Conservation (phyloP, 1,140 invertebrate species). For the Drosophila quadrilineata region DNA sequence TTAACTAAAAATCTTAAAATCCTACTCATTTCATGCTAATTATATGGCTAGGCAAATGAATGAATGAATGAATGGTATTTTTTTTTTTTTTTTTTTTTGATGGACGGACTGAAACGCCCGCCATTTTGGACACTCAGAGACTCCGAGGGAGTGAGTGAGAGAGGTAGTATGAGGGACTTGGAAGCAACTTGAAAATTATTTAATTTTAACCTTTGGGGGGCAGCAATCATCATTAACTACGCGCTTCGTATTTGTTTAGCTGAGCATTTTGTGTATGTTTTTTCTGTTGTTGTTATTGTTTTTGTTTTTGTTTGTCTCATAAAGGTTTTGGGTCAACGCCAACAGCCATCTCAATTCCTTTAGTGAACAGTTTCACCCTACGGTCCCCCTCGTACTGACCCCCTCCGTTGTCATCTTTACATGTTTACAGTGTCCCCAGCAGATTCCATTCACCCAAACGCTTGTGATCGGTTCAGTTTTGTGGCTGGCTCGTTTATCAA, state of each 20-base stretch:
- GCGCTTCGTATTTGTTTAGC: conserved; percentile 56
- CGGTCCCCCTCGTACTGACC: background rate
- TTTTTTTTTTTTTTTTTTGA: conserved; percentile 8
- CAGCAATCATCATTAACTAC: conserved; percentile 78
- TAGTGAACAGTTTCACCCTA: conserved; percentile 49
- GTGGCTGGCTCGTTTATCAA: conserved; percentile 56
- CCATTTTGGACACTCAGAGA: conserved; percentile 55
- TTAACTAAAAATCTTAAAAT: conserved; percentile 68
- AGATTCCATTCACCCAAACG: too few species aligned
- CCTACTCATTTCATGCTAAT: conserved; percentile 80
- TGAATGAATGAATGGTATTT: conserved; percentile 40
- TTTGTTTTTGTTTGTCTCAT: conserved; percentile 8
- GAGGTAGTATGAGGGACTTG: background rate
- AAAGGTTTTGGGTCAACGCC: conserved; percentile 75
- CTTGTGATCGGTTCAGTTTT: conserved; percentile 5
- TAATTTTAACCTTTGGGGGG: conserved; percentile 78
- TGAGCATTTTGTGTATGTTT: conserved; percentile 47
- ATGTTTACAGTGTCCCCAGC: too few species aligned
- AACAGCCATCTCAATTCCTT: conserved; percentile 41
- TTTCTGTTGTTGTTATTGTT: too few species aligned
- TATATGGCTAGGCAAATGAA: conserved; percentile 60
- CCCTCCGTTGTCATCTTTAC: background rate
- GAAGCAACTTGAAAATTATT: conserved; percentile 64
- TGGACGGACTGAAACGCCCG: conserved; percentile 64
- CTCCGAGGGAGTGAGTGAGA: background rate